phyloP scores from a whole-genome alignment of 1,140 invertebrate genomes.

The Camponotus floridanus region DNA sequence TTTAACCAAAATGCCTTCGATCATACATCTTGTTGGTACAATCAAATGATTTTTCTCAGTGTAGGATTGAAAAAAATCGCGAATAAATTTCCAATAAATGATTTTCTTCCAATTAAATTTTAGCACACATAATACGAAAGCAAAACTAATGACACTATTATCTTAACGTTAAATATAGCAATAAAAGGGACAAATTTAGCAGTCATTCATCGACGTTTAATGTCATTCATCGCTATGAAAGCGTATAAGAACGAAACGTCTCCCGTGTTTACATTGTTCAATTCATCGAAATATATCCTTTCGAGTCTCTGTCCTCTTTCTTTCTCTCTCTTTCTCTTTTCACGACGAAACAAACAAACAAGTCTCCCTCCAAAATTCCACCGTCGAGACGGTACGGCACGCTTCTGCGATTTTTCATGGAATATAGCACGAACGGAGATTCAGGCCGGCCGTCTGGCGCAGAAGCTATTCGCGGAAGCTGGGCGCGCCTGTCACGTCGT shows the following conservation, averaged over 20 bases:
- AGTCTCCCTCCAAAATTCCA: background rate
- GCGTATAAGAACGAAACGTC: too few species aligned
- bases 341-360: background rate
- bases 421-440: background rate
- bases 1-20: too few species aligned
- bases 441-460: slow-evolving; percentile 17
- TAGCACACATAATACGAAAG: too few species aligned
- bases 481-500: slow-evolving; percentile 25
- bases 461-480: slow-evolving; percentile 49
- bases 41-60: too few species aligned
- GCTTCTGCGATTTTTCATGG: background rate
- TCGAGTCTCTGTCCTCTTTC: background rate
- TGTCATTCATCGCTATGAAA: background rate
- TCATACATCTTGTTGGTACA: too few species aligned
- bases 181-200: background rate
- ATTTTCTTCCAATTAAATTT: background rate
- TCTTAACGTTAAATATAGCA: too few species aligned
- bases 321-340: background rate
- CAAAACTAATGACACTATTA: background rate
- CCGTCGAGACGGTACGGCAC: background rate
- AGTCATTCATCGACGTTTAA: background rate
- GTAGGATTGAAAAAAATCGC: too few species aligned
- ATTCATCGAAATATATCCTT: slow-evolving; percentile 25
- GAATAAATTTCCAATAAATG: background rate
- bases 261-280: slow-evolving; percentile 26